These are phyloP conservation scores for Erethizon dorsatum DNA, from an alignment of 2,797 vertebrate genomes.

Conservation along the genomic window DNA sequence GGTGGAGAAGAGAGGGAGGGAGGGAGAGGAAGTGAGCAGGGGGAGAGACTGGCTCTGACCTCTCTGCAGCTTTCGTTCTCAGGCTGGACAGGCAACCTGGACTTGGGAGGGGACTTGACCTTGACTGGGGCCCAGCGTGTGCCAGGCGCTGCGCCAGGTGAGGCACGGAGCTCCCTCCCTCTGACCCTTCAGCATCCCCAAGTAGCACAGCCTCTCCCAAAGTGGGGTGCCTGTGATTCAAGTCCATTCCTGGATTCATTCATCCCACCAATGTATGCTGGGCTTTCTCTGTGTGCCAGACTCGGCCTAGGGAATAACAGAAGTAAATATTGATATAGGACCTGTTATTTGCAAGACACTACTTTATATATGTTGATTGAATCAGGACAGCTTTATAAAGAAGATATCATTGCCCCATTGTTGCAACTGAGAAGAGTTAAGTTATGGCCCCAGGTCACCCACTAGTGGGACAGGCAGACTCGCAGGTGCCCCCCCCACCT, in stretches of 20 bases:
- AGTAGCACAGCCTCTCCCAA: background rate
- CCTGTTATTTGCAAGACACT: background rate
- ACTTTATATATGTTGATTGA: background rate
- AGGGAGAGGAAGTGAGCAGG: background rate
- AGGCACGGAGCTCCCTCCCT: background rate
- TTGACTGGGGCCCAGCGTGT: accelerated
- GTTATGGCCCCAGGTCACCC: background rate
- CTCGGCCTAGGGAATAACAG: background rate
- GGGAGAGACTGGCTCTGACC: background rate
- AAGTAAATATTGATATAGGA: background rate
- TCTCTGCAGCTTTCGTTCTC: background rate
- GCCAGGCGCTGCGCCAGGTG: background rate
- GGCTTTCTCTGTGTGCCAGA: background rate
- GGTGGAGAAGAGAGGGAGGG: background rate
- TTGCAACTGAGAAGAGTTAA: background rate
- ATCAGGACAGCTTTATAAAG: background rate
- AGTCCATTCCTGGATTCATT: background rate
- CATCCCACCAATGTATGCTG: background rate
- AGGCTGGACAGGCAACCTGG: background rate
- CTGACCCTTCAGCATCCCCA: background rate
- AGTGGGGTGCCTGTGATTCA: accelerated
- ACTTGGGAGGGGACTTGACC: background rate
- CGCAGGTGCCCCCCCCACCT: background rate
- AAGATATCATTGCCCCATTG: background rate
- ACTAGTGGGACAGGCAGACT: background rate